Evolutionary conservation across 2,888 invertebrate genomes (phyloP).

Genomic region (Rhamnusium bicolor): DNA sequence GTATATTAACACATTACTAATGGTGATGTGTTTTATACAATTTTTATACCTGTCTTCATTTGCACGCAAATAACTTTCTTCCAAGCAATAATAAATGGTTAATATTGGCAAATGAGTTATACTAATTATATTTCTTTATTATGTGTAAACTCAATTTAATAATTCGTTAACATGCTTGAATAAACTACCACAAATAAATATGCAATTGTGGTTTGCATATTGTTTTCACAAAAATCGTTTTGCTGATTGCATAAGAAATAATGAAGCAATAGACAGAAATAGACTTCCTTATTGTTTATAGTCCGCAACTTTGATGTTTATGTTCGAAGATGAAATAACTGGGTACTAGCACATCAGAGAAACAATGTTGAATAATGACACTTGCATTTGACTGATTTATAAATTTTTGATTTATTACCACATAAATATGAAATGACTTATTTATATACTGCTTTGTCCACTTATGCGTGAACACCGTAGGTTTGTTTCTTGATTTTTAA

Average conservation of each 20-base stretch:
- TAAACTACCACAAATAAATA: background rate
- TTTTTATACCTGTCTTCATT: background rate
- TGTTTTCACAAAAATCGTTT: conserved; percentile 24
- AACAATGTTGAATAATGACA: conserved; percentile 68
- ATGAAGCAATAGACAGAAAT: conserved; percentile 54
- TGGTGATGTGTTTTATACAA: too few relatives aligned
- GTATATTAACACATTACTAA: too few relatives aligned
- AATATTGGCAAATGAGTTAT: background rate
- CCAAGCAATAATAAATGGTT: background rate
- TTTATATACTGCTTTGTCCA: conserved; percentile 64
- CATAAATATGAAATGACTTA: conserved; percentile 66
- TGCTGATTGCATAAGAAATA: conserved; percentile 33
- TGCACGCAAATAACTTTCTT: background rate
- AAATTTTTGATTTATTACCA: conserved; percentile 65
- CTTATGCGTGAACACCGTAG: conserved; percentile 48
- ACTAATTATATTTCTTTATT: background rate
- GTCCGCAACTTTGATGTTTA: conserved; percentile 56
- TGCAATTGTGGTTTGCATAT: conserved; percentile 20
- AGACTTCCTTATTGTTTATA: conserved; percentile 64
- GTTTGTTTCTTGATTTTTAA: conserved; percentile 46
- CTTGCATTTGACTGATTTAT: conserved; percentile 66
- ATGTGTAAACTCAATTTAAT: background rate
- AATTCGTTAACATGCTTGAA: background rate
- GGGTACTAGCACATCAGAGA: conserved; percentile 64
- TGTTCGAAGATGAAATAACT: conserved; percentile 56